Evolutionary conservation across 2,888 invertebrate species (phyloP), one percentile per base, ranked within the genome.

Genomic region (Galerucella pusilla): DNA sequence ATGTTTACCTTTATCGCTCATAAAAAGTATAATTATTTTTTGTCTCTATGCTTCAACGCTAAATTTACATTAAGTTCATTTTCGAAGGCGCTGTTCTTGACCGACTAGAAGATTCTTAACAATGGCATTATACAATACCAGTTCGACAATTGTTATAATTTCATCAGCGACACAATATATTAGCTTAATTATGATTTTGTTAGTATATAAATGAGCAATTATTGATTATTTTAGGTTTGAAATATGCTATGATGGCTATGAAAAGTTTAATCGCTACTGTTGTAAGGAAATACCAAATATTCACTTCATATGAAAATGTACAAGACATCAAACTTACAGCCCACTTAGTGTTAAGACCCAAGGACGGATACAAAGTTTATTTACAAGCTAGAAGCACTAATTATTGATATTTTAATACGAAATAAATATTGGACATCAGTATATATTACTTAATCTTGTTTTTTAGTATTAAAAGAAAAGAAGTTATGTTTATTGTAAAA

Each of bases 341-440:
- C 0, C 81, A 85, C 71, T 59, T 85, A 57, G 79, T 84, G 7
- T 59, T 83, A 14, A 81, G 83, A 70, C 83, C 85, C 2, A 80
- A 77, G 60, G 74, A 83, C 75, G 85, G 85, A n/a, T 82, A 76
- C 35, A 83, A 83, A 75, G 73, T 85, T 25, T 77, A 78, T 14
- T 70, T 85, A 11, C 76, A 82, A 49, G 49, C 49, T 49, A 49
- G 49, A 49, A 49, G 14, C 49, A 42, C 35, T 42, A 42, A 42
- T 42, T 42, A 7, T 42, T 49, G 14, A 49, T 11, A 49, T 49
- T 49, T 11, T 14, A 49, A 49, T 14, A 49, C 12, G 14, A 49
- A 49, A 49, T 49, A 49, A 49, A 49, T 49, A 49, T 12, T 49
- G 49, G 12, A 14, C 49, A 49, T 1, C 28, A 28, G 28, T 28